A percentile compares a stretch with the other conserved stretches of the same genome.
phyloP scores from a whole-genome alignment of 2,113 vertebrate species.

The Amblyopsis rosae region DNA sequence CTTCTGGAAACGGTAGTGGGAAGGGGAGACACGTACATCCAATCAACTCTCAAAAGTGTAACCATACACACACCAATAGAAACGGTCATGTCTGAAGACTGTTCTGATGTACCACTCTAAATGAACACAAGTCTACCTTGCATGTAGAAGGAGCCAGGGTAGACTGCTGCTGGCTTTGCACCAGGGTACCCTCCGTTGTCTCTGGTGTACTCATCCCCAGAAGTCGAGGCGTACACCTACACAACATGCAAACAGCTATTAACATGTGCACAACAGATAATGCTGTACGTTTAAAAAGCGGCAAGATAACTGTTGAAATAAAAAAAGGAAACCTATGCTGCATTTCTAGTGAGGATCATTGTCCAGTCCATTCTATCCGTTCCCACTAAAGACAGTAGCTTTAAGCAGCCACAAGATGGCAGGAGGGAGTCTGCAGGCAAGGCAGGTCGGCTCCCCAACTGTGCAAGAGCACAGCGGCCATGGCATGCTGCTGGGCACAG shows the following conservation, averaged over 20 bases:
- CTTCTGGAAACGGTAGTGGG: conserved; percentile 61
- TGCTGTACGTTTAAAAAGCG: neutral
- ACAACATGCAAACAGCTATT: conserved; percentile 30
- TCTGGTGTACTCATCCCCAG: conserved; percentile 91
- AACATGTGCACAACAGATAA: neutral
- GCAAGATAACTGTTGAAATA: neutral
- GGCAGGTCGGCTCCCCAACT: conserved; percentile 49
- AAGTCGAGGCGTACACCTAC: conserved; percentile 94
- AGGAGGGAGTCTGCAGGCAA: conserved; percentile 59
- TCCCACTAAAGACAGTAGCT: conserved; percentile 21
- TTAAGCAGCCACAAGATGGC: conserved; percentile 68
- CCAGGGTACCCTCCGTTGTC: conserved; percentile 85
- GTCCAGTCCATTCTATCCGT: conserved; percentile 1
- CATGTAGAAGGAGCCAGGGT: conserved; percentile 93
- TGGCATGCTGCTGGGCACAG: conserved; percentile 79
- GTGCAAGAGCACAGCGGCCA: conserved; percentile 68
- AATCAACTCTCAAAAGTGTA: neutral
- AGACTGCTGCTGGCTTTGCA: conserved; percentile 85
- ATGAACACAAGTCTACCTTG: conserved; percentile 78
- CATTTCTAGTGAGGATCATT: neutral
- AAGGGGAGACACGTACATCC: neutral
- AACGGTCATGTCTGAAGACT: neutral
- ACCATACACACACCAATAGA: neutral
- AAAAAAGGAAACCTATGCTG: too few species aligned
- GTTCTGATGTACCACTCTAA: neutral